These are phyloP conservation scores for Formica aserva DNA, from an alignment of 2,888 invertebrate species.

Conservation along the genomic window DNA sequence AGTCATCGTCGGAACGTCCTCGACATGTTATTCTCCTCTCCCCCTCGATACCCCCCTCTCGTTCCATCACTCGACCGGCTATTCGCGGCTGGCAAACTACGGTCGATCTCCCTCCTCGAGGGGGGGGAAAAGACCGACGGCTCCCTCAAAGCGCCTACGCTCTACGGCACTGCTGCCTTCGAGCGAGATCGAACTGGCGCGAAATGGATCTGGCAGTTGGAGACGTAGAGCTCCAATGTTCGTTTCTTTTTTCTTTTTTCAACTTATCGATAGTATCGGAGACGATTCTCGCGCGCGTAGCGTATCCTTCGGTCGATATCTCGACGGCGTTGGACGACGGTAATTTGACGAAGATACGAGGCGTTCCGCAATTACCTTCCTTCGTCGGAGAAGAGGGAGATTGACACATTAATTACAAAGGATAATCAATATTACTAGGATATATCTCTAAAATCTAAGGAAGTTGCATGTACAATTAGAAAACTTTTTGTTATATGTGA, in stretches of 20 bases:
- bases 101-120: slow-evolving; percentile 33
- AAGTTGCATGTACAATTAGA: slow-evolving; percentile 16
- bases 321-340: slow-evolving; percentile 56
- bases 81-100: slow-evolving; percentile 59
- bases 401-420: slow-evolving; percentile 51
- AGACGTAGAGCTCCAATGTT: slow-evolving; percentile 49
- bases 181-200: slow-evolving; percentile 71
- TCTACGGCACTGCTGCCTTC: slow-evolving; percentile 60
- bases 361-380: slow-evolving; percentile 66
- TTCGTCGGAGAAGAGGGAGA: slow-evolving; percentile 50
- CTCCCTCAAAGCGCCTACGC: slow-evolving; percentile 48
- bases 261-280: slow-evolving; percentile 70
- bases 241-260: slow-evolving; percentile 47
- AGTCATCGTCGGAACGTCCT: slow-evolving; percentile 78
- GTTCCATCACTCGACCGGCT: slow-evolving; percentile 45
- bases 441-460: slow-evolving; percentile 24
- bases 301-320: slow-evolving; percentile 49
- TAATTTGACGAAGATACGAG: slow-evolving; percentile 66
- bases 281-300: slow-evolving; percentile 57
- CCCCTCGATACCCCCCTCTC: slow-evolving; percentile 33
- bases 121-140: slow-evolving; percentile 14
- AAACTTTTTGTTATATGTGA: slow-evolving; percentile 10
- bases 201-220: slow-evolving; percentile 75
- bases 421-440: slow-evolving; percentile 35
- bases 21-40: slow-evolving; percentile 72